Base-by-base conservation (phyloP, 2,888 invertebrate genomes). In the Julus scandinavius region DNA sequence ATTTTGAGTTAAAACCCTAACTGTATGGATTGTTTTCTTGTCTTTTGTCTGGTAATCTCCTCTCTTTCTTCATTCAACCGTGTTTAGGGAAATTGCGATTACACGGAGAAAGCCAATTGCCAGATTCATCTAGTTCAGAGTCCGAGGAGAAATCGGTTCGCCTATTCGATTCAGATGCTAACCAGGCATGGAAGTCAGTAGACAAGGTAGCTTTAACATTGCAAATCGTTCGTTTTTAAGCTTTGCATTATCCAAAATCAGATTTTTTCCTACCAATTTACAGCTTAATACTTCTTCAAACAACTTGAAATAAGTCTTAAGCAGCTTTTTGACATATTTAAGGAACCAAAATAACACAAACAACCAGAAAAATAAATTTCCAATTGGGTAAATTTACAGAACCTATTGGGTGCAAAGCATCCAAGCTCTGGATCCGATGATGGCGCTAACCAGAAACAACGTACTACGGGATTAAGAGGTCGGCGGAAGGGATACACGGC, bases 401-500 rank as follows among this genome's bases (percentile, higher is more conserved):
- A 80, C 29, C 80, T 29, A 9, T 29, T 38, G 80, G 80, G 38
- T 80, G 38, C 80, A 38, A 80, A 80, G 13, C 80, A 80, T 29
- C 80, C 80, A 38, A 80, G 80, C 80, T 80, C 80, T 38, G 80
- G 38, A 80, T 80, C 80, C 13, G 80, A 80, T 38, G 80, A 38
- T 7, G 80, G 38, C 38, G 80, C 80, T 4, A 45, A 40, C 50
- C 50, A 58, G 20, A 50, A n/a, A n/a, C n/a, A 88, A 88, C 88
- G 54, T 29, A 50, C 84, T 13, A 29, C 85, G 2, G 88, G 88
- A 29, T 84, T 88, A 50, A 45, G 88, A 49, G 88, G 88, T 9
- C 45, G 85, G n/a, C 88, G 88, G 38, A 88, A 88, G 54, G 88
- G 88, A 4, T 49, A 85, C 45, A 49, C 88, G 15, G 49, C 84